Percentiles rank a stretch among this genome's conserved stretches.
Conservation (phyloP, 2,888 invertebrate species). For the Stenchaetothrips biformis region DNA sequence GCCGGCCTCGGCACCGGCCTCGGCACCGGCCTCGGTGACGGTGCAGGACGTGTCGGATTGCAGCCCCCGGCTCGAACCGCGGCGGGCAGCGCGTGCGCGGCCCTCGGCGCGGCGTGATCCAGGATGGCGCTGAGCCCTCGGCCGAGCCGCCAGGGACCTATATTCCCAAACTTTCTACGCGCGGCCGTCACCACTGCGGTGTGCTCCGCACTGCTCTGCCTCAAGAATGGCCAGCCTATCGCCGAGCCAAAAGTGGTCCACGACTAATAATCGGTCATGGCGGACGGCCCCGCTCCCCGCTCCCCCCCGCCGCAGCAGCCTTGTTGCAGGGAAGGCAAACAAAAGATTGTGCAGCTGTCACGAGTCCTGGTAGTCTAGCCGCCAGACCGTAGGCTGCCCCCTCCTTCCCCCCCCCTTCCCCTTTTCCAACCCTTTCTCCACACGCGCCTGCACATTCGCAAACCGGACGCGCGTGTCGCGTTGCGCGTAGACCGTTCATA, state of each 20-base stretch:
- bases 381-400: constrained; percentile 5
- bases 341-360: constrained; percentile 24
- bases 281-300: background rate
- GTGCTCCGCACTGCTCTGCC: background rate
- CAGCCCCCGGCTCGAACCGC: too few species aligned
- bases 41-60: too few species aligned
- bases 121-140: background rate
- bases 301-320: background rate
- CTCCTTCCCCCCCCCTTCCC: background rate
- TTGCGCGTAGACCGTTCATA: too few species aligned
- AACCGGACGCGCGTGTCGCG: too few species aligned
- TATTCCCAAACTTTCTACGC: constrained; percentile 19
- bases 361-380: constrained; percentile 18
- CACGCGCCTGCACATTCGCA: too few species aligned
- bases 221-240: background rate
- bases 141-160: background rate
- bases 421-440: background rate
- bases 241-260: constrained; percentile 20
- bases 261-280: constrained; percentile 23
- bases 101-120: background rate
- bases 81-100: background rate
- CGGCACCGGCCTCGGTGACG: too few species aligned
- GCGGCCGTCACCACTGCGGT: constrained; percentile 12
- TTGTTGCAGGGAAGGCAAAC: constrained; percentile 21
- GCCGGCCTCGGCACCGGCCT: too few species aligned